A percentile compares a stretch with the other conserved stretches of the same genome.
These are phyloP conservation scores for Piscicola geometra DNA, from an alignment of 2,888 invertebrate genomes.

Conservation along the genomic window DNA sequence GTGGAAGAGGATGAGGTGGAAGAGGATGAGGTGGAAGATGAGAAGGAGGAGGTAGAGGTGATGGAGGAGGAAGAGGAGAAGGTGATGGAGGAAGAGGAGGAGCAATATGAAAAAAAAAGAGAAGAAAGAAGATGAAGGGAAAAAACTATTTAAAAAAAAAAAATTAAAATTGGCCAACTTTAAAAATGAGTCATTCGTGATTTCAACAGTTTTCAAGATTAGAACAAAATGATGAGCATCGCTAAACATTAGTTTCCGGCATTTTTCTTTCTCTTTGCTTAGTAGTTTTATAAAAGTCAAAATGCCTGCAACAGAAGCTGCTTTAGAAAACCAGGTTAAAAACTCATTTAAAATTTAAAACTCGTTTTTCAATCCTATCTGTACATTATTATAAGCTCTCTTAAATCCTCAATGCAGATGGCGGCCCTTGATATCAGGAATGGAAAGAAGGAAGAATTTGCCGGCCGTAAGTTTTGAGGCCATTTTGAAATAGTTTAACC, in stretches of 20 bases:
- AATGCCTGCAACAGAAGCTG: conserved; percentile 11
- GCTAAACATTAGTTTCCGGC: neutral
- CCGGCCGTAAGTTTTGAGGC: no score
- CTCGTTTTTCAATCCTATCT: neutral
- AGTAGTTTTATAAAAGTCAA: neutral
- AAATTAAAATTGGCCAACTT: no score
- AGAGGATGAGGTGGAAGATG: neutral
- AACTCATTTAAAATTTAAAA: neutral
- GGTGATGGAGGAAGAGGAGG: no score
- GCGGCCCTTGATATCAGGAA: neutral
- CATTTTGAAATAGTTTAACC: no score
- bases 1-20: neutral
- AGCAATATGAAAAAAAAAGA: neutral
- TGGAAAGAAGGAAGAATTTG: no score
- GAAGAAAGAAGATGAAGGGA: no score
- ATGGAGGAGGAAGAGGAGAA: no score
- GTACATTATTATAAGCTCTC: neutral
- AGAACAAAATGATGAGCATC: neutral
- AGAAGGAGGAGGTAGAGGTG: no score
- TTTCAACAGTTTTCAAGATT: no score
- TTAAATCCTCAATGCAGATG: neutral
- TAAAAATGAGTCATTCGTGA: no score
- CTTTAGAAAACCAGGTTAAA: conserved; percentile 9
- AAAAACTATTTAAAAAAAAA: no score
- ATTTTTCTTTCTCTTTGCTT: neutral